A percentile compares a stretch with the other conserved stretches of the same genome.
phyloP scores from a whole-genome alignment of 2,113 vertebrate species.

The Hyaena hyaena region DNA sequence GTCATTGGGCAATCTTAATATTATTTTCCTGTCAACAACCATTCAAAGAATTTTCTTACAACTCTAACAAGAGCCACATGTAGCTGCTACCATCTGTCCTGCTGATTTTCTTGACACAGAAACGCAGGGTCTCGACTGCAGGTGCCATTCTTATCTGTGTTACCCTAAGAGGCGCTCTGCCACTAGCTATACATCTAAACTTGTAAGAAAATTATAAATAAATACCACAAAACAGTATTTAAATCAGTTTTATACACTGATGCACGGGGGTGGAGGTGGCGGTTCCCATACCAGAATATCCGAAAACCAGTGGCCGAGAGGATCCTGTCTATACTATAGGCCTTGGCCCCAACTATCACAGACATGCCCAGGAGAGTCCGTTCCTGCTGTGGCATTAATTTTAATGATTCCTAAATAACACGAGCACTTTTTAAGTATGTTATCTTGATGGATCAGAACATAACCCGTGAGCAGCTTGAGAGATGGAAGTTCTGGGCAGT shows the following conservation, averaged over 20 bases:
- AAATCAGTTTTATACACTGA: not conserved
- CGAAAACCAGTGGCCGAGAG: not conserved
- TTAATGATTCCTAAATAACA: not conserved
- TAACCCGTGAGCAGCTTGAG: fast-evolving
- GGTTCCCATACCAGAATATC: not conserved
- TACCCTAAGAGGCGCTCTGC: fast-evolving
- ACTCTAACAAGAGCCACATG: not conserved
- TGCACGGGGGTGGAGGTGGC: not conserved
- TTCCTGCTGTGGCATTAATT: fast-evolving
- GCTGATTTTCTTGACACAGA: not conserved
- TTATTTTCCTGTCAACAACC: not conserved
- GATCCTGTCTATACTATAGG: not conserved
- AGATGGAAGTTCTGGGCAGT: not conserved
- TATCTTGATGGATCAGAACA: not conserved
- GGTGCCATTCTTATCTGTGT: not conserved
- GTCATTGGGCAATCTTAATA: not conserved
- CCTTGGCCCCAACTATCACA: not conserved
- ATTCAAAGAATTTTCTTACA: not conserved
- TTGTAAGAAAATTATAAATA: not conserved
- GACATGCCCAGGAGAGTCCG: fast-evolving
- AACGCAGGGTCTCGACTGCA: fast-evolving
- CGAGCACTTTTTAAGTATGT: not conserved
- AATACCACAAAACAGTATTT: not conserved
- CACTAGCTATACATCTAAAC: not conserved
- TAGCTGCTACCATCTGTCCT: not conserved